A percentile compares a stretch with the other conserved stretches of the same genome.
Conservation (phyloP, 23 tunicate species). For the Oikopleura dioica region DNA sequence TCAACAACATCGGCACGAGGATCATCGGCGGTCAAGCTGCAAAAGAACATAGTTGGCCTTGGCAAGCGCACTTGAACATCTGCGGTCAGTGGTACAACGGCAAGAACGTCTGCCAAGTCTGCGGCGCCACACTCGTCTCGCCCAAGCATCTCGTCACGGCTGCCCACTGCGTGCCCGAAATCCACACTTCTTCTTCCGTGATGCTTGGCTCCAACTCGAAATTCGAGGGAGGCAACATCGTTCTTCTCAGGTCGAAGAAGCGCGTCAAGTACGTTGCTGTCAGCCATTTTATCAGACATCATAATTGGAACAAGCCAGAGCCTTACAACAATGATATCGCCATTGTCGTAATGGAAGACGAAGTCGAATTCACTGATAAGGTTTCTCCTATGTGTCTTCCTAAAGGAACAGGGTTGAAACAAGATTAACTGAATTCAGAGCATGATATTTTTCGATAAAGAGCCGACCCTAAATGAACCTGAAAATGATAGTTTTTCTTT, state of each 20-base stretch:
- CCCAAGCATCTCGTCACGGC: neutral
- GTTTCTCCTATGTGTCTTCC: neutral
- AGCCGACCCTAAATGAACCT: too few species aligned
- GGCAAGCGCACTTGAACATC: slow-evolving; percentile 6
- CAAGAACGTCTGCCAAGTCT: neutral
- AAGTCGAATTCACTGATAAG: neutral
- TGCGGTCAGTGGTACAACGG: slow-evolving; percentile 12
- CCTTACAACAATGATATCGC: neutral
- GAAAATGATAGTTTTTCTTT: too few species aligned
- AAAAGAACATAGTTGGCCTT: neutral
- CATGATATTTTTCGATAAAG: too few species aligned
- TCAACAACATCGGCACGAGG: too few species aligned
- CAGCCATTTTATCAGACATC: neutral
- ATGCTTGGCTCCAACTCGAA: neutral
- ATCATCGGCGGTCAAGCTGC: neutral
- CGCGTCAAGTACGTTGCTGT: neutral
- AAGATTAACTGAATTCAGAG: too few species aligned
- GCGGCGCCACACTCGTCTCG: neutral
- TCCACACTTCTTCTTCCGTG: neutral
- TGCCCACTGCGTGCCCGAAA: neutral
- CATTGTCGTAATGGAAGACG: neutral
- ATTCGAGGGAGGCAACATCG: neutral
- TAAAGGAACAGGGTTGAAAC: too few species aligned
- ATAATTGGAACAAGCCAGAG: neutral
- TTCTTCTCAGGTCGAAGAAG: too few species aligned